Base-by-base conservation (phyloP, 2,113 vertebrate genomes). In the Gasterosteus aculeatus region DNA sequence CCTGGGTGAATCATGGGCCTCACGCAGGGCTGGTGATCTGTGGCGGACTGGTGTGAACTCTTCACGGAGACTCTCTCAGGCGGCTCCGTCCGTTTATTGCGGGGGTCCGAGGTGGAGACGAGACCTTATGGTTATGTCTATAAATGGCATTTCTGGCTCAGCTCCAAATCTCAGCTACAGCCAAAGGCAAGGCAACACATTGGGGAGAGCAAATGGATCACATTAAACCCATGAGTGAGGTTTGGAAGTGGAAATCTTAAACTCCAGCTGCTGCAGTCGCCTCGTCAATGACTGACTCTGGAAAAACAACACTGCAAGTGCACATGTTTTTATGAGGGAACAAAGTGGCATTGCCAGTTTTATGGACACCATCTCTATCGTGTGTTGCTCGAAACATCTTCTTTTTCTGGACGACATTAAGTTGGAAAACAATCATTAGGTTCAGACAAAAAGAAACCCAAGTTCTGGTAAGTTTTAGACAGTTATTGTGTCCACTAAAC, bases 31-130 rank as follows among this genome's bases (percentile, higher is more conserved):
- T 11, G 31, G 46, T 72, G 83, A 85, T 85, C 64, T 80, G 63
- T 60, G 64, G 62, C n/a, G 3, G 49, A 14, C 78, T 77, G 76
- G 67, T 83, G 83, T 87, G 84, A 85, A 86, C 70, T 72, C 44
- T 38, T 65, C 62, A 47, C 63, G 72, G 69, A 44, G 63, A 19
- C 47, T 67, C 51, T 77, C 63, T 78, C 77, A 65, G 31, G 58
- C 56, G 54, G 56, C 71, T 54, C 12, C 19, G 53, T 9, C 19
- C 61, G 64, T 29, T 59, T 10, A 61, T 58, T 57, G 15, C 11
- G 14, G 18, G 39, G 10, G 33, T 51, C 18, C 42, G 22, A 35
- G 26, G 14, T 12, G 35, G 38, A 64, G 58, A 74, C 39, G 19
- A 18, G 18, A 56, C 31, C 46, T 0, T 51, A 22, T 6, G 65